Conservation (phyloP, 1,140 invertebrate species). For the Caerostris darwini region DNA sequence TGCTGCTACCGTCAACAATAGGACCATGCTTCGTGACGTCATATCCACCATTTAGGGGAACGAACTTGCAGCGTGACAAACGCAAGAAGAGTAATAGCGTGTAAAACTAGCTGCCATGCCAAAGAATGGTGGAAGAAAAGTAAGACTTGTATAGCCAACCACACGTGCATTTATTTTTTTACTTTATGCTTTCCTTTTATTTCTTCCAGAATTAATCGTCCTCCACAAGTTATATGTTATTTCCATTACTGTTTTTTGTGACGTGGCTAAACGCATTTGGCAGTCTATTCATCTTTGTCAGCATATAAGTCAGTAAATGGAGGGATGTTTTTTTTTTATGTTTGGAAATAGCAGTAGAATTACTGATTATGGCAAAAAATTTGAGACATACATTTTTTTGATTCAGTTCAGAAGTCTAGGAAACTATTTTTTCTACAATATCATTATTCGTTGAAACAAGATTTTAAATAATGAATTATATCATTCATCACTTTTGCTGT, state of each 20-base stretch:
- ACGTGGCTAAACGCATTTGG: conserved; percentile 37
- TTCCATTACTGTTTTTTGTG: conserved; percentile 16
- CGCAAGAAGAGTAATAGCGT: conserved; percentile 71
- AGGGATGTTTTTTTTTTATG: neutral
- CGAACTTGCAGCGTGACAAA: conserved; percentile 25
- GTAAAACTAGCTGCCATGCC: conserved; percentile 52
- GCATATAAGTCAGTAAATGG: conserved; percentile 24
- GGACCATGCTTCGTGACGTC: conserved; percentile 38
- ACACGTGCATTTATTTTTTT: conserved; percentile 14
- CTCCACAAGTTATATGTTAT: conserved; percentile 58
- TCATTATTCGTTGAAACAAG: no score
- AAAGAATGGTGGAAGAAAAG: conserved; percentile 42
- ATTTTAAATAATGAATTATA: no score
- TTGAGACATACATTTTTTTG: no score
- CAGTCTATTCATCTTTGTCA: conserved; percentile 50
- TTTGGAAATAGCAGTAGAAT: neutral
- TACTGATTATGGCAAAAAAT: neutral
- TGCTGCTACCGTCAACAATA: conserved; percentile 1
- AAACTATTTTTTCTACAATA: no score
- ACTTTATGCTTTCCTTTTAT: neutral
- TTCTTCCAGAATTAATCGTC: conserved; percentile 46
- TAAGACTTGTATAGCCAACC: conserved; percentile 51
- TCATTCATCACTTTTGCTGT: no score
- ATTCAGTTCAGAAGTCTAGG: no score
- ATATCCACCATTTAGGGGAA: conserved; percentile 36